A percentile compares a stretch with the other conserved stretches of the same genome.
These are phyloP conservation scores for Dreissena rostriformis DNA, from an alignment of 1,140 invertebrate genomes.

Conservation along the genomic window DNA sequence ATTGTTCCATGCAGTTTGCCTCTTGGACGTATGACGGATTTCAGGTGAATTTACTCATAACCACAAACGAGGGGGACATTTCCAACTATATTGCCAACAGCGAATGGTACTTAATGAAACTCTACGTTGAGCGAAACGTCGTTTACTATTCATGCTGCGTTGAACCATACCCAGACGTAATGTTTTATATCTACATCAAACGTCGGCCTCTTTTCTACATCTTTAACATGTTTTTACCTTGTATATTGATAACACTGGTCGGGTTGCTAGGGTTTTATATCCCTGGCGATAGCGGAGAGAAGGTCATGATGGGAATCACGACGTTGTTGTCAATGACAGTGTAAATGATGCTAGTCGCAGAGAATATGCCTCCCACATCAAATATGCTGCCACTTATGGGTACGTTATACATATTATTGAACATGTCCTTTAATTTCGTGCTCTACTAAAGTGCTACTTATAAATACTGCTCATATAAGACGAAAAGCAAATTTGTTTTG, in stretches of 20 bases:
- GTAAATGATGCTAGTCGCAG: slow-evolving; percentile 80
- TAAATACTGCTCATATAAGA: no score
- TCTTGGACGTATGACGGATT: slow-evolving; percentile 97
- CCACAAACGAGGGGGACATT: slow-evolving; percentile 76
- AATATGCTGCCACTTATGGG: slow-evolving; percentile 79
- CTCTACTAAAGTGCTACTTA: no score
- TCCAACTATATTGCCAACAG: slow-evolving; percentile 82
- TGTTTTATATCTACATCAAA: slow-evolving; percentile 83
- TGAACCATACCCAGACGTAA: slow-evolving; percentile 78
- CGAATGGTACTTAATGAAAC: slow-evolving; percentile 80
- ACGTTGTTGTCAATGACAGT: slow-evolving; percentile 80
- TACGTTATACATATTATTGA: slow-evolving; percentile 47
- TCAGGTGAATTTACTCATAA: slow-evolving; percentile 73
- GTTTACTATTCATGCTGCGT: slow-evolving; percentile 88
- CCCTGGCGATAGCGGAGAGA: slow-evolving; percentile 89
- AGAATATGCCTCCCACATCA: slow-evolving; percentile 80
- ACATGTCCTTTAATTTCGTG: no score
- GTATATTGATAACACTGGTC: slow-evolving; percentile 92
- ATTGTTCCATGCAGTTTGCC: slow-evolving; percentile 87
- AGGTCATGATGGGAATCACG: slow-evolving; percentile 80
- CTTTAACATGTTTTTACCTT: slow-evolving; percentile 91
- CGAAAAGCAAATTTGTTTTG: no score
- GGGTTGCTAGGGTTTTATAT: slow-evolving; percentile 93
- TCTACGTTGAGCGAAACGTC: slow-evolving; percentile 84
- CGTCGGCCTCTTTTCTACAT: slow-evolving; percentile 94